Evolutionary conservation across 2,888 invertebrate species (phyloP).

Genomic region (Itoplectis maculator): DNA sequence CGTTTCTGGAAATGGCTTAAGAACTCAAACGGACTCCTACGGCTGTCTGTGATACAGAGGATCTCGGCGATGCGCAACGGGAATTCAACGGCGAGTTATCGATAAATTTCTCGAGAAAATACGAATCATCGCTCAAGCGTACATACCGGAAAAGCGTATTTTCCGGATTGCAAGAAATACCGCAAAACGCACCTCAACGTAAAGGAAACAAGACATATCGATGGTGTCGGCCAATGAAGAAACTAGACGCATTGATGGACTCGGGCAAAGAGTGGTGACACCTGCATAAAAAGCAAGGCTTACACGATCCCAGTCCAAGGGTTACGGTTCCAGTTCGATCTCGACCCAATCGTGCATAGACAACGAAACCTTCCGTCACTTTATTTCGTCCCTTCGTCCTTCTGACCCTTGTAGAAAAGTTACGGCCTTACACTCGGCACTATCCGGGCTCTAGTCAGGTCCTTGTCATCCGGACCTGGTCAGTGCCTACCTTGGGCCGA

Average conservation of each 20-base stretch:
- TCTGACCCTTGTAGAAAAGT: too few relatives aligned
- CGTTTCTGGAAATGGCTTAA: background rate
- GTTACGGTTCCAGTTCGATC: too few relatives aligned
- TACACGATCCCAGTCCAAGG: too few relatives aligned
- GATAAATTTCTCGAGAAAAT: constrained; percentile 43
- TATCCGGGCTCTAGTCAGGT: too few relatives aligned
- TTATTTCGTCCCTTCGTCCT: too few relatives aligned
- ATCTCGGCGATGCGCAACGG: constrained; percentile 18
- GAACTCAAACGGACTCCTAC: background rate
- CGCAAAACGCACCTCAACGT: constrained; percentile 20
- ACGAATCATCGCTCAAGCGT: constrained; percentile 35
- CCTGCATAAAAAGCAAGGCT: constrained; percentile 23
- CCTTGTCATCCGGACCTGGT: too few relatives aligned
- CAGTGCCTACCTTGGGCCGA: too few relatives aligned
- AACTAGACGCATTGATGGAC: constrained; percentile 40
- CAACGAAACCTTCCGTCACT: too few relatives aligned
- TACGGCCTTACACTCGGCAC: too few relatives aligned
- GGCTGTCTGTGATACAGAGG: background rate
- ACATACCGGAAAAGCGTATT: constrained; percentile 42
- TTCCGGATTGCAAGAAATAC: constrained; percentile 34
- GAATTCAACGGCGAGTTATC: constrained; percentile 6
- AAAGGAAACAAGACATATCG: too few relatives aligned
- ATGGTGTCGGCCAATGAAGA: constrained; percentile 35
- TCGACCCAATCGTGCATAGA: too few relatives aligned
- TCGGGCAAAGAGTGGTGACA: constrained; percentile 52